A percentile compares a stretch with the other conserved stretches of the same genome.
Evolutionary conservation across 2,113 vertebrate species (phyloP).

Genomic region (Polyodon spathula): DNA sequence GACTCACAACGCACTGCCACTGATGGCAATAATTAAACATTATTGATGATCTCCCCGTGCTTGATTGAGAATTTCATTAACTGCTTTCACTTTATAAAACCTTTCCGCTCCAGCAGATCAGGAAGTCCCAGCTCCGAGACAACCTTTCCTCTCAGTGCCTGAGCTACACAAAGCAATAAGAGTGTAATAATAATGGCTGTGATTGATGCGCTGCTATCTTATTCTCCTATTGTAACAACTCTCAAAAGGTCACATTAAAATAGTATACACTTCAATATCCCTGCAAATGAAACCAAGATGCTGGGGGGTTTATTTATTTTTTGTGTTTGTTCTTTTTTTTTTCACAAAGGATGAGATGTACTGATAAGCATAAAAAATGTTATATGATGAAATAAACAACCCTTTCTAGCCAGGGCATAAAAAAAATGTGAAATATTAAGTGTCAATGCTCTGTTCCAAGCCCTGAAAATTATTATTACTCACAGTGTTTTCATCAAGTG

Average conservation of each 20-base stretch:
- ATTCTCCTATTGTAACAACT: neutral
- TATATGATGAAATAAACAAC: too few species aligned
- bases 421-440: constrained; percentile 2
- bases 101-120: constrained; percentile 22
- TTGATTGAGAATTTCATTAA: constrained; percentile 28
- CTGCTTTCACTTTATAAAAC: constrained; percentile 21
- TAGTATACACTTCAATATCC: constrained; percentile 1
- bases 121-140: constrained; percentile 8
- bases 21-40: constrained; percentile 32
- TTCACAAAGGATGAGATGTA: neutral
- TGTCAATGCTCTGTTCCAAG: neutral
- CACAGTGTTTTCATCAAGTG: neutral
- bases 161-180: neutral
- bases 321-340: neutral
- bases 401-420: too few species aligned
- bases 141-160: neutral
- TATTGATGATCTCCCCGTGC: constrained; percentile 29
- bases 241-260: constrained; percentile 8
- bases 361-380: too few species aligned
- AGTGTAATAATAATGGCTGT: neutral
- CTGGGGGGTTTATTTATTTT: neutral
- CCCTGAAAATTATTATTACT: neutral
- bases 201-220: neutral
- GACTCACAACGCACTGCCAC: constrained; percentile 4
- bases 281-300: neutral